Conservation (phyloP, 2,888 invertebrate species). For the Pheosia tremula region DNA sequence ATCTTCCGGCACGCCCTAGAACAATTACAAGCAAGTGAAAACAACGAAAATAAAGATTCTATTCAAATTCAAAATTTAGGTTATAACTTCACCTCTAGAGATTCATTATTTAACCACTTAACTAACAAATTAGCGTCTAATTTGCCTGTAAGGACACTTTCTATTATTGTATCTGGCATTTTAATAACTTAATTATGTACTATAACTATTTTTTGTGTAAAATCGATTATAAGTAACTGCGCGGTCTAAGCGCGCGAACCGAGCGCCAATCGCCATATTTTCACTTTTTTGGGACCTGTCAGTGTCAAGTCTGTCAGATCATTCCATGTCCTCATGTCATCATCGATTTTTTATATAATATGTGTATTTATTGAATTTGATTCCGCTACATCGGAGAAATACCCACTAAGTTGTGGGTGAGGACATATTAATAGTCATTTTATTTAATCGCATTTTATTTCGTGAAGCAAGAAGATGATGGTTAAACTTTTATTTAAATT, state of each 20-base stretch:
- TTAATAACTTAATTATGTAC: slow-evolving; percentile 33
- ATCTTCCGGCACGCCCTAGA: slow-evolving; percentile 68
- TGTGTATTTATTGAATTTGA: no score
- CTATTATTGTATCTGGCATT: slow-evolving; percentile 80
- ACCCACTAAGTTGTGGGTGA: no score
- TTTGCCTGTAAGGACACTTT: slow-evolving; percentile 74
- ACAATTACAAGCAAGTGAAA: slow-evolving; percentile 40
- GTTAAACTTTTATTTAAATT: no score
- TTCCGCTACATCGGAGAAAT: no score
- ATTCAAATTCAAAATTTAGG: slow-evolving; percentile 38
- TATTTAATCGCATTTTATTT: no score
- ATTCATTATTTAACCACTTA: slow-evolving; percentile 75
- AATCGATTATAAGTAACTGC: slow-evolving; percentile 45
- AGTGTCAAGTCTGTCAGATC: not conserved
- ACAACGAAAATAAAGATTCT: slow-evolving; percentile 22
- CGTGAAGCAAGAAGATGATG: no score
- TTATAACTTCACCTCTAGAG: slow-evolving; percentile 70
- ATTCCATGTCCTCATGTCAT: no score
- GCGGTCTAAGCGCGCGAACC: not conserved
- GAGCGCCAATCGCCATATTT: not conserved
- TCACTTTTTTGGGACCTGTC: not conserved
- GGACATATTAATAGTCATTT: no score
- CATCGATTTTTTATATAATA: no score
- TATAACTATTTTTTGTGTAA: slow-evolving; percentile 31
- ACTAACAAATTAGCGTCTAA: slow-evolving; percentile 62